Percentiles rank a stretch among this genome's conserved stretches.
Conservation (phyloP, 92 coral and sea anemone species). For the Montipora capitata region DNA sequence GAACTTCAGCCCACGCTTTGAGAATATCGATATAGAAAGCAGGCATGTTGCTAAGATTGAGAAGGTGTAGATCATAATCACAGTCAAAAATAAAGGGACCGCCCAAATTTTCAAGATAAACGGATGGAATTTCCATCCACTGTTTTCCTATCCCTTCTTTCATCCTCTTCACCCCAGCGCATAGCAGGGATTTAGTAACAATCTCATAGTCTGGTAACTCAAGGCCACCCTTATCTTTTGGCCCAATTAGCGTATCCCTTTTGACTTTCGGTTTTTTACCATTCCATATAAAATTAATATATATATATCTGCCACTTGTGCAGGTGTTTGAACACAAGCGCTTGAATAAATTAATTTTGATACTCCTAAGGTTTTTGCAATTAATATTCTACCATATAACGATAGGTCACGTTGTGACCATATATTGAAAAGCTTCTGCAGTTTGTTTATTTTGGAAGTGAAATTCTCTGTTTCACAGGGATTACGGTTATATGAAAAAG, state of each 20-base stretch:
- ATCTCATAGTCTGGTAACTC: slow-evolving; percentile 35
- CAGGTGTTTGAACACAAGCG: too few species aligned
- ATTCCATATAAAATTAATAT: slow-evolving; percentile 45
- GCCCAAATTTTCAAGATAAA: background rate
- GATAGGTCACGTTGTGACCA: too few species aligned
- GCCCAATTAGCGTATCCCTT: slow-evolving; percentile 42
- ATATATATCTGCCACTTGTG: too few species aligned
- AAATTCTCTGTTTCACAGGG: background rate
- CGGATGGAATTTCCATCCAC: slow-evolving; percentile 9
- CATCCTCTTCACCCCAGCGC: slow-evolving; percentile 6
- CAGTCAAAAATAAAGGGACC: slow-evolving; percentile 1
- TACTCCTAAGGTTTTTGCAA: too few species aligned
- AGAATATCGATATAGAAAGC: slow-evolving; percentile 4
- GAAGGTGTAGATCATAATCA: background rate
- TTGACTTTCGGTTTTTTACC: slow-evolving; percentile 60
- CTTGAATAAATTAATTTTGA: too few species aligned
- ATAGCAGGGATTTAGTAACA: slow-evolving; percentile 12
- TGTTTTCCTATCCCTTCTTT: background rate
- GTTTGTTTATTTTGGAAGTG: background rate
- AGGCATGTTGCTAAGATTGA: background rate
- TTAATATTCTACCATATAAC: too few species aligned
- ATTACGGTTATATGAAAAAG: background rate
- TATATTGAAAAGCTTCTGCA: too few species aligned
- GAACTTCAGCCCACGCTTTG: slow-evolving; percentile 5
- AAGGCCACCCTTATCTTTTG: slow-evolving; percentile 42